These are phyloP conservation scores for Nycticebus coucang DNA, from an alignment of 2,113 vertebrate species.

Conservation along the genomic window DNA sequence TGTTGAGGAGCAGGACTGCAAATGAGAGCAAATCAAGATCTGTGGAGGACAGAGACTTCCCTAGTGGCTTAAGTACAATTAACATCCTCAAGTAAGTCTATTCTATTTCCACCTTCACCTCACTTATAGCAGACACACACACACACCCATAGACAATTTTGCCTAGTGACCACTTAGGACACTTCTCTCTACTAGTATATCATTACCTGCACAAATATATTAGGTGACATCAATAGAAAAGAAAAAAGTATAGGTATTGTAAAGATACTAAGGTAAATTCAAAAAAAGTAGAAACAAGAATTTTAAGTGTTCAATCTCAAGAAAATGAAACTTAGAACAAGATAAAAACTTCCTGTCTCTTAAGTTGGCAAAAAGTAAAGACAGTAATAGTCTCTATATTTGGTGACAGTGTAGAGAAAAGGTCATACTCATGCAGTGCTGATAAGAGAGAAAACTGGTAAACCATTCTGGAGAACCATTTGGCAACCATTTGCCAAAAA, in stretches of 20 bases:
- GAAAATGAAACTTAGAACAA: background rate
- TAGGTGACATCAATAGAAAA: background rate
- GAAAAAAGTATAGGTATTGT: fast-evolving
- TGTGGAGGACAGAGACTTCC: background rate
- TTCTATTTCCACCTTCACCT: background rate
- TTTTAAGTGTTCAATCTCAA: background rate
- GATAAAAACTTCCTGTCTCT: background rate
- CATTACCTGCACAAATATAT: background rate
- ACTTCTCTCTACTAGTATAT: background rate
- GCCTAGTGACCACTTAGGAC: background rate
- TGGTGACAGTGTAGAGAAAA: background rate
- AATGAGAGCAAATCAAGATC: background rate
- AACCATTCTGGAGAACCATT: background rate
- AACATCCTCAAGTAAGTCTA: background rate
- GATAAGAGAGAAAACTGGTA: background rate
- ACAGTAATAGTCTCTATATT: background rate
- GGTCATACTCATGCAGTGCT: background rate
- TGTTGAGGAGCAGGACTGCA: background rate
- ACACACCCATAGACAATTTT: background rate
- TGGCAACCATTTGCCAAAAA: background rate
- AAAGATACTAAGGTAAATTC: background rate
- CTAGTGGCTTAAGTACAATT: background rate
- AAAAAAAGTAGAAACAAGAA: background rate
- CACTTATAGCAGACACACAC: background rate
- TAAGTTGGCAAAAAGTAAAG: background rate